Conservation (phyloP, 1,140 invertebrate genomes). For the Matsumurasca onukii region DNA sequence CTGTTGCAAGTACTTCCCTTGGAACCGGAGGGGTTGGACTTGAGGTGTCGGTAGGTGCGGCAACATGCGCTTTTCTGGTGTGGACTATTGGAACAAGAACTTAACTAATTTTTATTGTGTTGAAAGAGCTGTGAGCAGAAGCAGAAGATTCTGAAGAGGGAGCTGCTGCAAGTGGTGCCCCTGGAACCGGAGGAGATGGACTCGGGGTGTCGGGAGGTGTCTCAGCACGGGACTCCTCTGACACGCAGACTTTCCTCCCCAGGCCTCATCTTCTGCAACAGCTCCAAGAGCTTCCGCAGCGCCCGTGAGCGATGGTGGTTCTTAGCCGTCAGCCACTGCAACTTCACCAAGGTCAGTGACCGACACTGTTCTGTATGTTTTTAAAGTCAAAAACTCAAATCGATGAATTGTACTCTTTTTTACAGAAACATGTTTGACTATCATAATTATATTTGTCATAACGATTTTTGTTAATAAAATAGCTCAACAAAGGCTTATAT, state of each 20-base stretch:
- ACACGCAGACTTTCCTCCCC: background rate
- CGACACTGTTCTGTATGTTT: too few species aligned
- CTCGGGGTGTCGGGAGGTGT: constrained; percentile 50
- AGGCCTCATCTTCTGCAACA: constrained; percentile 34
- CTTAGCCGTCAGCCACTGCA: constrained; percentile 71
- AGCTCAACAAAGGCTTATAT: too few species aligned
- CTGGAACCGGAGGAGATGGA: constrained; percentile 60
- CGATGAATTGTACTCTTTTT: too few species aligned
- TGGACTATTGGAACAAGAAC: too few species aligned
- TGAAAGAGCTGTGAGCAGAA: constrained; percentile 67
- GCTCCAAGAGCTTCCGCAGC: constrained; percentile 59
- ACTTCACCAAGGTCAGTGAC: constrained; percentile 57
- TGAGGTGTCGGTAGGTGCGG: too few species aligned
- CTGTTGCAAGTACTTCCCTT: too few species aligned
- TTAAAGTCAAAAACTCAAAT: too few species aligned
- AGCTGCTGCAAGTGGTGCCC: constrained; percentile 74
- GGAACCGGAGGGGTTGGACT: too few species aligned
- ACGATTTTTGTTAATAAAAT: too few species aligned
- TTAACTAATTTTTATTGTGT: background rate
- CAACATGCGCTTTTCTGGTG: too few species aligned
- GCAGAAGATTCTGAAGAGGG: constrained; percentile 62
- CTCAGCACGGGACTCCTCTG: background rate
- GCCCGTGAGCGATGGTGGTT: constrained; percentile 78
- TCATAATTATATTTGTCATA: too few species aligned
- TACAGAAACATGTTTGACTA: too few species aligned